Evolutionary conservation across 2,888 invertebrate genomes (phyloP).

Genomic region (Andrena fulva): DNA sequence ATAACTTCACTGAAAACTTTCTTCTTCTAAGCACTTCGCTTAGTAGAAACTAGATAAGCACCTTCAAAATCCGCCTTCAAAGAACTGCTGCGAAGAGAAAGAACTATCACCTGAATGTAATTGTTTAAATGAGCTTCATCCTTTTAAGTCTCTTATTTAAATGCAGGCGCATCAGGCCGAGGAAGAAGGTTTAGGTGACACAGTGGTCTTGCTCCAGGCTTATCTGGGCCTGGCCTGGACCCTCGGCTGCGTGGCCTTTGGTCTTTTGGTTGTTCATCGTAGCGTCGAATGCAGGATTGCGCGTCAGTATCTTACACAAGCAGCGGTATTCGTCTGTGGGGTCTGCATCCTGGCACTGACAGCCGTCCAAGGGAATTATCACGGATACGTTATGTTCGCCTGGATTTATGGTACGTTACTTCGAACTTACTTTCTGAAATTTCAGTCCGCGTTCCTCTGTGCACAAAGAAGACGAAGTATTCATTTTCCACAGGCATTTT

Average conservation of each 20-base stretch:
- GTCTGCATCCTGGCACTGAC: conserved; percentile 92
- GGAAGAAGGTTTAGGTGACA: conserved; percentile 89
- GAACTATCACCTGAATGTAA: not conserved
- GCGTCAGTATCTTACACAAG: conserved; percentile 93
- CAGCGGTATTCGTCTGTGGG: conserved; percentile 92
- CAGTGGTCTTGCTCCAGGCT: conserved; percentile 89
- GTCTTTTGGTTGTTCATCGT: conserved; percentile 92
- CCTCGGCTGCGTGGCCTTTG: conserved; percentile 92
- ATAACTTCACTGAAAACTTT: too few relatives aligned
- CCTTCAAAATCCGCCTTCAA: too few relatives aligned
- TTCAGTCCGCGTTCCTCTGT: not conserved
- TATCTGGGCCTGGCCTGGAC: conserved; percentile 94
- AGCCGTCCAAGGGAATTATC: conserved; percentile 91
- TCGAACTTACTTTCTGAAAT: not conserved
- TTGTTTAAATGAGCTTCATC: not conserved
- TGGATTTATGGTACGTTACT: conserved; percentile 90
- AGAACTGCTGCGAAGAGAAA: too few relatives aligned
- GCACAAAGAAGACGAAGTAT: not conserved
- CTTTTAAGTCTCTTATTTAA: conserved; percentile 3
- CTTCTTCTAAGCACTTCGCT: too few relatives aligned
- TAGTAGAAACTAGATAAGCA: too few relatives aligned
- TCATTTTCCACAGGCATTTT: conserved; percentile 88
- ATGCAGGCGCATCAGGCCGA: conserved; percentile 90
- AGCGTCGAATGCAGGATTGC: conserved; percentile 94
- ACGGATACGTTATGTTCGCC: conserved; percentile 92